These are phyloP conservation scores for Castor canadensis DNA, from an alignment of 2,113 vertebrate species.

Conservation along the genomic window DNA sequence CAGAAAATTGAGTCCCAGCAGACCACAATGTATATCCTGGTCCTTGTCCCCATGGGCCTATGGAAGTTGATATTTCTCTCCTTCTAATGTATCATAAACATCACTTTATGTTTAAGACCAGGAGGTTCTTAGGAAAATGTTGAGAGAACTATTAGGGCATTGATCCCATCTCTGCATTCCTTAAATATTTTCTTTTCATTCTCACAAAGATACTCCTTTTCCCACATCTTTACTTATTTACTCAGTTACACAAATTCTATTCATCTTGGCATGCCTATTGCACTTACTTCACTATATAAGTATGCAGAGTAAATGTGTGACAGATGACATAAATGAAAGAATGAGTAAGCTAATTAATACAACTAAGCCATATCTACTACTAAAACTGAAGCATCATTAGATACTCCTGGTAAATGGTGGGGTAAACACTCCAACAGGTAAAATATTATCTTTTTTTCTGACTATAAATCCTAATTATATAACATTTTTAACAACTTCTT, in stretches of 20 bases:
- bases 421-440: background rate
- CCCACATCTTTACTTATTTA: background rate
- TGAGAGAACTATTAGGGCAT: background rate
- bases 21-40: too few relatives aligned
- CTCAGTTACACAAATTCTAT: background rate
- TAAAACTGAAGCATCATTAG: background rate
- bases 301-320: background rate
- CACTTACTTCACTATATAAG: background rate
- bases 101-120: background rate
- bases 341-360: background rate
- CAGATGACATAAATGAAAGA: background rate
- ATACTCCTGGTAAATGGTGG: background rate
- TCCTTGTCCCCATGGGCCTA: too few relatives aligned
- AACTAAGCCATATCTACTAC: background rate
- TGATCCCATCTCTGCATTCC: background rate
- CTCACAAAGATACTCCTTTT: background rate
- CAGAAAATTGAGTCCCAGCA: too few relatives aligned
- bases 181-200: conserved; percentile 2
- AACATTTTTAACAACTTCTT: background rate
- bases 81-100: background rate
- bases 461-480: background rate
- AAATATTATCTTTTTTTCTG: background rate
- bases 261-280: background rate
- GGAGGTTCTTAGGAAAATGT: conserved; percentile 2
- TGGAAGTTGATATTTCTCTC: too few relatives aligned